phyloP scores from a whole-genome alignment of 2,888 invertebrate species.

The Thereva nobilitata region DNA sequence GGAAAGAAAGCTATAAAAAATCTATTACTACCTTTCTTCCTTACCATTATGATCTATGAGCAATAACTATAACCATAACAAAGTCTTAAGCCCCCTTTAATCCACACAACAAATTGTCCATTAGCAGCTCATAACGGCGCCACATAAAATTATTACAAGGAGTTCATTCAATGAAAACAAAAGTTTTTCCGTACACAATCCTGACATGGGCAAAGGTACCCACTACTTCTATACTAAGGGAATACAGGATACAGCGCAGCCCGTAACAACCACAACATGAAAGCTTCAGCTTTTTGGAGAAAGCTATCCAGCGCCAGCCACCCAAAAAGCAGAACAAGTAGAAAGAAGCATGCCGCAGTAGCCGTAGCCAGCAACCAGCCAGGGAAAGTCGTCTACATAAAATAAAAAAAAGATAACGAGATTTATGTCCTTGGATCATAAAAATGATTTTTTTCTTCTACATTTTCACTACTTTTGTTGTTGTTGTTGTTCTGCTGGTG shows the following conservation, averaged over 20 bases:
- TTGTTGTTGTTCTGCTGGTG: not conserved
- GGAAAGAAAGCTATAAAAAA: no score
- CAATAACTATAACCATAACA: no score
- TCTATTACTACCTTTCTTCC: no score
- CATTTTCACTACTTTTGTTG: conserved; percentile 50
- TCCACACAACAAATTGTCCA: not conserved
- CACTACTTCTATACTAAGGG: no score
- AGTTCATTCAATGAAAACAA: conserved; percentile 31
- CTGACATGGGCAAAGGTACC: conserved; percentile 15
- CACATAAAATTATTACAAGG: conserved; percentile 23
- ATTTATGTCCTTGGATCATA: conserved; percentile 58
- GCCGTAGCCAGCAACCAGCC: conserved; percentile 10
- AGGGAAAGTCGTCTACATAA: conserved; percentile 27
- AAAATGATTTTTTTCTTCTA: conserved; percentile 53
- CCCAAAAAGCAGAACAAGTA: not conserved
- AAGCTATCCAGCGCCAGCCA: not conserved
- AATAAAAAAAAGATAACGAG: conserved; percentile 51
- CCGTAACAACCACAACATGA: conserved; percentile 27
- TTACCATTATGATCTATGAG: no score
- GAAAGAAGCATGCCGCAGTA: not conserved
- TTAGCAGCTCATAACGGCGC: conserved; percentile 15
- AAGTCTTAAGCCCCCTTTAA: no score
- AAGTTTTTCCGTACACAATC: conserved; percentile 31
- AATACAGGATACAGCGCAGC: conserved; percentile 22
- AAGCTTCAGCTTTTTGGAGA: not conserved